Conservation (phyloP, 2,113 vertebrate species). For the Danionella cerebrum region DNA sequence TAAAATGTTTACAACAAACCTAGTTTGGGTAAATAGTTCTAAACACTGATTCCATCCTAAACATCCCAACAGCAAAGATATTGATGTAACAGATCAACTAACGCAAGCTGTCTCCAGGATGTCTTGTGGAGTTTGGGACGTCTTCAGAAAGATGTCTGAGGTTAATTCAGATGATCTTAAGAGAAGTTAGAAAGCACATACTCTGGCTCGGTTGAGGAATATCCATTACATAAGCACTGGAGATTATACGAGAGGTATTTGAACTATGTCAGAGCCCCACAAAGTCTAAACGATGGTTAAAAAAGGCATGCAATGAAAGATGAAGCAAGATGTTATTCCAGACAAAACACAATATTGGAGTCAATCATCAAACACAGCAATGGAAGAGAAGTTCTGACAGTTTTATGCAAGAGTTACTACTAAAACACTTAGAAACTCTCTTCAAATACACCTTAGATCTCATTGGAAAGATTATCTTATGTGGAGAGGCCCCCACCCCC, state of each 20-base stretch:
- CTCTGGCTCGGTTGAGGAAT: conserved; percentile 53
- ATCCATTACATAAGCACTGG: conserved; percentile 58
- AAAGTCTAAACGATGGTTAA: conserved; percentile 48
- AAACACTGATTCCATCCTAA: no score
- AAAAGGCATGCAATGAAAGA: conserved; percentile 22
- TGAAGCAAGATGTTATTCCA: background rate
- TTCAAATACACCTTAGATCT: no score
- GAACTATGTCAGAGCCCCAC: conserved; percentile 50
- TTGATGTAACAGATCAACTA: background rate
- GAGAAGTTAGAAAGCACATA: conserved; percentile 21
- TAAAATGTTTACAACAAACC: no score
- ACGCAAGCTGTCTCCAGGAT: background rate
- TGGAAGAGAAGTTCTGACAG: no score
- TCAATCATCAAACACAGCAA: no score
- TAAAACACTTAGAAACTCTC: no score
- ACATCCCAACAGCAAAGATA: background rate
- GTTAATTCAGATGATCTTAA: background rate
- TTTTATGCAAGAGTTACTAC: no score
- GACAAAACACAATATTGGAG: background rate
- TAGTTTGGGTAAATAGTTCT: no score
- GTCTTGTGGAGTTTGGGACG: background rate
- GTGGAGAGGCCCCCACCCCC: conserved; percentile 36
- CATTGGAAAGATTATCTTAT: no score
- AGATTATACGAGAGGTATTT: conserved; percentile 62
- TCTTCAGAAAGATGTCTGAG: background rate